phyloP scores from a whole-genome alignment of 2,113 vertebrate species.

The Pangasianodon gigas region DNA sequence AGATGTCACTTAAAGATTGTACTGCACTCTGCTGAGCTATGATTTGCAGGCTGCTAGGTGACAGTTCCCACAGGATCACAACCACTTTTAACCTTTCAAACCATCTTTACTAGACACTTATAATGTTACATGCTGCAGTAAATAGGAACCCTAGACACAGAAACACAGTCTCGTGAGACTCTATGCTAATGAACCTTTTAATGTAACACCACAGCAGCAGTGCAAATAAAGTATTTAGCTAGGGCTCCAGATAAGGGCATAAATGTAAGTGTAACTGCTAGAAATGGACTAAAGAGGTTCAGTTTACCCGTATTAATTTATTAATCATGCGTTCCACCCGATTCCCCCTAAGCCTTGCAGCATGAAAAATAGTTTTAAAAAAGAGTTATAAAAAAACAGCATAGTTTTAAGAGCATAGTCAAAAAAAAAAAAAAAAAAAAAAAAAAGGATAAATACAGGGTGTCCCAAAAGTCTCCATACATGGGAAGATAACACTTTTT shows the following conservation, averaged over 20 bases:
- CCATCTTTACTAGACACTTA: neutral
- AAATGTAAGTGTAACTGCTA: neutral
- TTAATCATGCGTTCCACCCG: neutral
- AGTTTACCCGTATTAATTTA: neutral
- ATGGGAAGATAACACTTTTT: too few relatives aligned
- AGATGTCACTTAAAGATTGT: constrained; percentile 11
- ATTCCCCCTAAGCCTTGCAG: neutral
- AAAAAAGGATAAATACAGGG: neutral
- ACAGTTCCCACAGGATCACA: neutral
- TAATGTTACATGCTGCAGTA: neutral
- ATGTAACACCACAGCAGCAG: neutral
- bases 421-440: too few relatives aligned
- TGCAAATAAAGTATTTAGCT: neutral
- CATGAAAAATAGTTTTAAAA: too few relatives aligned
- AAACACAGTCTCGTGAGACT: neutral
- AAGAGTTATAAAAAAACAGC: too few relatives aligned
- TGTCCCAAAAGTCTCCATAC: too few relatives aligned
- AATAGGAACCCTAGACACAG: neutral
- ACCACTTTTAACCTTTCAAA: neutral
- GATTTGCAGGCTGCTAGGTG: neutral
- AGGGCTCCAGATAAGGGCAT: neutral
- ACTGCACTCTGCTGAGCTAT: neutral
- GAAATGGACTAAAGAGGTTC: neutral
- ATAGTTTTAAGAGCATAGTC: too few relatives aligned
- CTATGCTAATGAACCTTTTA: neutral